phyloP scores from a whole-genome alignment of 2,797 vertebrate genomes.

The Enteromius unitaeniatus region DNA sequence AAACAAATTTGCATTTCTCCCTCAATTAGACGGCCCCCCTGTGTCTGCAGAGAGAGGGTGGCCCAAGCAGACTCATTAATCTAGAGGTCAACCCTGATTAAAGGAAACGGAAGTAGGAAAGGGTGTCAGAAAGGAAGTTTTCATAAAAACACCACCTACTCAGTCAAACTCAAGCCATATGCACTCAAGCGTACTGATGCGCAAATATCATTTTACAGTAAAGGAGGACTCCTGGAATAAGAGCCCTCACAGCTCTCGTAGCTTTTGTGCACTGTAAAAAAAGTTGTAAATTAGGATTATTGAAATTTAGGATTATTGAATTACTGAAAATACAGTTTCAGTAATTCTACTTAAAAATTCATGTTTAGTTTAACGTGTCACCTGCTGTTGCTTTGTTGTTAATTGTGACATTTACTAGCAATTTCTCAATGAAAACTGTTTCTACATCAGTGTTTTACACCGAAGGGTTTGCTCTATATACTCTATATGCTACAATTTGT shows the following conservation, averaged over 20 bases:
- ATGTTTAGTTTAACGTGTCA: neutral
- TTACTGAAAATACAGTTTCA: neutral
- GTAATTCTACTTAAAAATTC: neutral
- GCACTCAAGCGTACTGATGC: constrained; percentile 67
- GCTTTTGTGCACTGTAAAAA: neutral
- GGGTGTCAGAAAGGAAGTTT: constrained; percentile 69
- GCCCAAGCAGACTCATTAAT: constrained; percentile 69
- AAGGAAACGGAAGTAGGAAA: constrained; percentile 76
- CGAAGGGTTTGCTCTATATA: neutral
- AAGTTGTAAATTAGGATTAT: neutral
- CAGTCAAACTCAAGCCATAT: constrained; percentile 82
- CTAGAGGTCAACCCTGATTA: constrained; percentile 79
- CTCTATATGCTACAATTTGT: neutral
- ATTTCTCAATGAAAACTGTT: neutral
- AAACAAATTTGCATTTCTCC: constrained; percentile 48
- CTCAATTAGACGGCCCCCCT: constrained; percentile 51
- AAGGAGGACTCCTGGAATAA: constrained; percentile 46
- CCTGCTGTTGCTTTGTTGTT: neutral
- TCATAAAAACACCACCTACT: constrained; percentile 78
- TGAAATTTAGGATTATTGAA: neutral
- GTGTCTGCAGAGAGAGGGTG: constrained; percentile 48
- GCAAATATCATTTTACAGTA: constrained; percentile 75
- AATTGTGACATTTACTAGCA: neutral
- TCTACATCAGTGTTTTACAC: too few relatives aligned
- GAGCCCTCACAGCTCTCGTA: neutral